Evolutionary conservation across 2,797 vertebrate genomes (phyloP), one percentile per base, ranked within the genome.

Genomic region (Neosilurus mollespiculum): DNA sequence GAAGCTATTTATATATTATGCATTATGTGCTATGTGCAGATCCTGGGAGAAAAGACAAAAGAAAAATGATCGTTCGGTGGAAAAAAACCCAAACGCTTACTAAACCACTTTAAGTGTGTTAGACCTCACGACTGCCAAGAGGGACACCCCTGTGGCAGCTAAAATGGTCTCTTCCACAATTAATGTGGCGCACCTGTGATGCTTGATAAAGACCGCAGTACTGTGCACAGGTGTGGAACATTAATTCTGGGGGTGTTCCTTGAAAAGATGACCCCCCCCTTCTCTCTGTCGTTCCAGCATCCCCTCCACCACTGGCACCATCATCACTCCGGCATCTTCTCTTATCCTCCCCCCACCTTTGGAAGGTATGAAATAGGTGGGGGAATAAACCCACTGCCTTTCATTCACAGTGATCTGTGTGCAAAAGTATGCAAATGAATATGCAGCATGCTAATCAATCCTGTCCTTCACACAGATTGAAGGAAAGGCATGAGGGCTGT

Each of bases 141-240:
- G 90, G 87, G 88, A 90, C 89, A 87, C 91, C 90, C 91, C 92
- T 87, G 87, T 86, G 86, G 81, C 85, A 86, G 75, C 79, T 85
- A 88, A 90, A 94, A 94, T 93, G 93, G 94, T 94, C 94, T 95
- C 93, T 94, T 89, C 94, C 92, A 93, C 93, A 94, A 94, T 95
- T 95, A 95, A 94, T 94, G 93, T 92, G 92, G 92, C 93, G 92
- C 95, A 95, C 95, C 95, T 95, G 95, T 94, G 94, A 94, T 94
- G 93, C 93, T 94, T 91, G 94, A 95, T 95, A 94, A 95, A 94
- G 93, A 93, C 93, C 90, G 93, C 91, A 89, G 92, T 92, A 91
- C 93, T 94, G 93, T 94, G 93, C 94, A 94, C 95, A 95, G 95
- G 95, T 95, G 95, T 94, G 94, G 93, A 95, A 95, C 94, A 95